These are phyloP conservation scores for Callipepla squamata DNA, from an alignment of 2,113 vertebrate species.

Conservation along the genomic window DNA sequence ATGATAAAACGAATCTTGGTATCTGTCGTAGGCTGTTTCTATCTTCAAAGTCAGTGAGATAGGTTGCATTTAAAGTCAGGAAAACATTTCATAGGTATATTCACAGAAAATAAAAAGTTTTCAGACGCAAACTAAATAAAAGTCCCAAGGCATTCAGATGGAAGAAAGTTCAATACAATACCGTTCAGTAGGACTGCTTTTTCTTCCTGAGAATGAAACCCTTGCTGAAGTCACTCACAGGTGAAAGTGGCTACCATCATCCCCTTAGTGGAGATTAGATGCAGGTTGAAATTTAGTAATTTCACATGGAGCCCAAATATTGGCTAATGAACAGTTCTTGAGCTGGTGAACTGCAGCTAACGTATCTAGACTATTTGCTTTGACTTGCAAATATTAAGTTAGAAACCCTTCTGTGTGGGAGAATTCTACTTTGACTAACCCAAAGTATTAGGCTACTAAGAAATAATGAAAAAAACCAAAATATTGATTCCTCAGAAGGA, in stretches of 20 bases:
- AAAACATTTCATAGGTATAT: background rate
- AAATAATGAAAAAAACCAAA: background rate
- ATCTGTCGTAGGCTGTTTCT: background rate
- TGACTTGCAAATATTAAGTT: background rate
- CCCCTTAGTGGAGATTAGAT: background rate
- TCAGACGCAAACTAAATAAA: background rate
- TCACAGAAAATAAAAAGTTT: background rate
- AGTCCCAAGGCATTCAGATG: background rate
- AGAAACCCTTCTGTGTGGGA: background rate
- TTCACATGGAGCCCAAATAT: background rate
- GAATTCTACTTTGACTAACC: background rate
- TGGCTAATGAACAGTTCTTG: background rate
- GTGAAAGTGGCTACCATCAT: background rate
- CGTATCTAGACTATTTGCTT: background rate
- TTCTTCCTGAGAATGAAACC: background rate
- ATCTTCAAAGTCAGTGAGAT: background rate
- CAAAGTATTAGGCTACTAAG: background rate
- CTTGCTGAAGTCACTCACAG: background rate
- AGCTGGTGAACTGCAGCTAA: background rate
- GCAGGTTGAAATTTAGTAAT: background rate
- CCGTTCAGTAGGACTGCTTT: background rate
- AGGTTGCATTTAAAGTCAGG: background rate
- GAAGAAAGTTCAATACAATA: background rate
- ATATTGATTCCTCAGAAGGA: background rate
- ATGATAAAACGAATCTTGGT: background rate